These are phyloP conservation scores for Cloeon dipterum DNA, from an alignment of 2,888 invertebrate species.

Conservation along the genomic window DNA sequence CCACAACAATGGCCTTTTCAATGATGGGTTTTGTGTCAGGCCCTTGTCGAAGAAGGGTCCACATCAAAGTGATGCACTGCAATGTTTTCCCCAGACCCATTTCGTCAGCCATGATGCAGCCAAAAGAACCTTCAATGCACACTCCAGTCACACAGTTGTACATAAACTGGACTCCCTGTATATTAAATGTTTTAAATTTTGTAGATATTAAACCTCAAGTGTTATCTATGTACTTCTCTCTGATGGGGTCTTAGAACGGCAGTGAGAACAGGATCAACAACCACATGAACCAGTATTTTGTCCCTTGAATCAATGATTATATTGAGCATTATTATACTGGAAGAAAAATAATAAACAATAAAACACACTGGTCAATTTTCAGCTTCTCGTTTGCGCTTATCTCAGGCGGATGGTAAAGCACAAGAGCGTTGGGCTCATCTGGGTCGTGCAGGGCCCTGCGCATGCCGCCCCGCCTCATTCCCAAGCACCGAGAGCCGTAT, in stretches of 20 bases:
- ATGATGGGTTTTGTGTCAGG: slow-evolving; percentile 78
- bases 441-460: slow-evolving; percentile 72
- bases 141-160: slow-evolving; percentile 93
- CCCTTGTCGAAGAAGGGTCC: slow-evolving; percentile 84
- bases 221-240: slow-evolving; percentile 53
- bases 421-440: slow-evolving; percentile 70
- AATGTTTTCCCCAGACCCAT: slow-evolving; percentile 97
- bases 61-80: slow-evolving; percentile 87
- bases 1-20: slow-evolving; percentile 83
- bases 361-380: slow-evolving; percentile 40
- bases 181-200: slow-evolving; percentile 3
- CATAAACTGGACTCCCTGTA: slow-evolving; percentile 89
- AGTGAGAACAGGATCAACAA: slow-evolving; percentile 83
- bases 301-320: slow-evolving; percentile 18
- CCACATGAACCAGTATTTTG: slow-evolving; percentile 68
- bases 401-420: slow-evolving; percentile 66
- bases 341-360: not conserved
- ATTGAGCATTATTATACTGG: not conserved
- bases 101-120: slow-evolving; percentile 99
- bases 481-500: slow-evolving; percentile 51
- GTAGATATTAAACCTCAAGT: no score
- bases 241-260: slow-evolving; percentile 91
- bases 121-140: slow-evolving; percentile 64
- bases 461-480: slow-evolving; percentile 37
- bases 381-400: slow-evolving; percentile 71